These are phyloP conservation scores for Torymus auratus DNA, from an alignment of 2,888 invertebrate species.

Conservation along the genomic window DNA sequence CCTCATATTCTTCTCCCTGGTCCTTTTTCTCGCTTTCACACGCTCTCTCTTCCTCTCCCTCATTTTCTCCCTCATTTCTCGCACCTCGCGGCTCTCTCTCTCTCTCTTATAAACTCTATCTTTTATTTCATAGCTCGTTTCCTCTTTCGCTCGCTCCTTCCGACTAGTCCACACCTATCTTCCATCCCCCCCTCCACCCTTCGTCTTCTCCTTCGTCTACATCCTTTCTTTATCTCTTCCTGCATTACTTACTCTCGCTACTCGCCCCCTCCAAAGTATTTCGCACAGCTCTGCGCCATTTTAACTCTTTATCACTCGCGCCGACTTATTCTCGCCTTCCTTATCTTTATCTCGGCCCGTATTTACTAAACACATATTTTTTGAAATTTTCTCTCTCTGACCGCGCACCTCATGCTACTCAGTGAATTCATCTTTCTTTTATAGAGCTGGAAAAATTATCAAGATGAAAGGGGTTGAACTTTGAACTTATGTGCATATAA, in stretches of 20 bases:
- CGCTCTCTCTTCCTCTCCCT: not conserved
- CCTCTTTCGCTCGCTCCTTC: conserved; percentile 41
- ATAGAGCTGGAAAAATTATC: no score
- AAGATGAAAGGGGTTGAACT: no score
- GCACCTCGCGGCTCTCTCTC: not conserved
- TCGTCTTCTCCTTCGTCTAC: conserved; percentile 11
- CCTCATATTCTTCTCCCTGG: conserved; percentile 22
- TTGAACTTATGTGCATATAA: no score
- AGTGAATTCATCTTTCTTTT: no score
- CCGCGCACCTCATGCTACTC: no score
- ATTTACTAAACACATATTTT: conserved; percentile 35
- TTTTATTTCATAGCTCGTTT: conserved; percentile 58
- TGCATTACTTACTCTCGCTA: conserved; percentile 50
- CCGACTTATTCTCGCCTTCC: conserved; percentile 18
- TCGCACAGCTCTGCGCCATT: conserved; percentile 31
- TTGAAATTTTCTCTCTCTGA: not conserved
- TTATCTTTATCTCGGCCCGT: conserved; percentile 27
- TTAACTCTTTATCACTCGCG: conserved; percentile 54
- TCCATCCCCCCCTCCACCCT: not conserved
- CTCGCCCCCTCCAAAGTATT: not conserved
- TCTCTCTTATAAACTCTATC: conserved; percentile 50
- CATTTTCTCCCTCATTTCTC: not conserved
- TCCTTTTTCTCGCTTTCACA: no score
- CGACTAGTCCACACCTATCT: conserved; percentile 15
- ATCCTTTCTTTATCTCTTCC: conserved; percentile 50